Conservation (phyloP, 2,113 vertebrate species). For the Mungos mungo region DNA sequence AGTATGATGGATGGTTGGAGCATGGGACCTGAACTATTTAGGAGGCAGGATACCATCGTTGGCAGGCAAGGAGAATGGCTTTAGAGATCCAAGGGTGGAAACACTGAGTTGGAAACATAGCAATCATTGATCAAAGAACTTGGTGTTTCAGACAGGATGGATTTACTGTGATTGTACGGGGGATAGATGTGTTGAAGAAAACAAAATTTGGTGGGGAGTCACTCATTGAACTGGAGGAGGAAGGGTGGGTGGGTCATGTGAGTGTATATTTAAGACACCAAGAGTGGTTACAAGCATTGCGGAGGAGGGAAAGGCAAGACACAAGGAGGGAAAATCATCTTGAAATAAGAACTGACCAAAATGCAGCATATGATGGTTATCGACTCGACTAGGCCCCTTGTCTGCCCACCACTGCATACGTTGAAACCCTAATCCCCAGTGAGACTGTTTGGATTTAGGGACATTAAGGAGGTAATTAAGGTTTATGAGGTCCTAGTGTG, state of each 20-base stretch:
- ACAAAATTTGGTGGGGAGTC: background rate
- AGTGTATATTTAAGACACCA: background rate
- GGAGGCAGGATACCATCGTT: background rate
- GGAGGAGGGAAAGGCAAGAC: background rate
- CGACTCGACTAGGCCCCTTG: background rate
- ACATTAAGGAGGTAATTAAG: background rate
- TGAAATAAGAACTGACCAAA: background rate
- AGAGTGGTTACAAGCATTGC: background rate
- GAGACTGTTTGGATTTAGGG: background rate
- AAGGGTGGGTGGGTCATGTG: background rate
- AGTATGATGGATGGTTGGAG: too few species aligned
- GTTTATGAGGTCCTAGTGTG: background rate
- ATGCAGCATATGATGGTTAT: background rate
- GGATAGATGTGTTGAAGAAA: background rate
- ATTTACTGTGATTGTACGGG: background rate
- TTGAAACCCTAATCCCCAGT: background rate
- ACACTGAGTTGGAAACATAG: background rate
- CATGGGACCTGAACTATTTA: background rate
- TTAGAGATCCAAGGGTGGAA: background rate
- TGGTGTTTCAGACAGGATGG: background rate
- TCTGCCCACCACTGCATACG: background rate
- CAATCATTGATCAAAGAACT: background rate
- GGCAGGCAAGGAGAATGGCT: background rate
- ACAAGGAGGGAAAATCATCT: background rate
- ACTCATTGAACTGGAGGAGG: background rate